These are phyloP conservation scores for Darevskia nairensis DNA, from an alignment of 2,797 vertebrate genomes.

Conservation along the genomic window DNA sequence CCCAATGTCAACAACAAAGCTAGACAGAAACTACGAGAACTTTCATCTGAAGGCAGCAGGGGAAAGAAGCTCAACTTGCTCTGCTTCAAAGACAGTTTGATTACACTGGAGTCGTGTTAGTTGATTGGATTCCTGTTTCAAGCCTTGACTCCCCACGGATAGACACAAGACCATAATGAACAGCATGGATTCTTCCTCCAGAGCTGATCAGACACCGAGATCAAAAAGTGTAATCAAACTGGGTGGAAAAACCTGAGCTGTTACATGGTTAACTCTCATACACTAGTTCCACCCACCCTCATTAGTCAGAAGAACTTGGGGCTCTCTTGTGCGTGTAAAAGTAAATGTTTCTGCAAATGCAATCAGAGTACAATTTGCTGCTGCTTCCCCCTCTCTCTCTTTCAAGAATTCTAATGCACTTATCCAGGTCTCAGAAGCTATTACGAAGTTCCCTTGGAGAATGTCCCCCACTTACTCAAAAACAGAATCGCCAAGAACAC, in stretches of 20 bases:
- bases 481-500: background rate
- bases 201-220: constrained; percentile 46
- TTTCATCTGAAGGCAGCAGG: constrained; percentile 38
- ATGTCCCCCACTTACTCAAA: background rate
- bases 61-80: constrained; percentile 26
- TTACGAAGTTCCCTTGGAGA: background rate
- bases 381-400: background rate
- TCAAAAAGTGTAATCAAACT: constrained; percentile 40
- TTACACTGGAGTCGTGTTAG: constrained; percentile 36
- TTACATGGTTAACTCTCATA: constrained; percentile 19
- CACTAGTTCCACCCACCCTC: background rate
- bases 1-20: background rate
- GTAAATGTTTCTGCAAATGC: background rate
- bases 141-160: constrained; percentile 46
- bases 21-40: background rate
- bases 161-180: constrained; percentile 66
- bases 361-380: constrained; percentile 8
- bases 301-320: constrained; percentile 32
- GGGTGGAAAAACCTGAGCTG: constrained; percentile 43
- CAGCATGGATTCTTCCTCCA: constrained; percentile 52
- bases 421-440: background rate
- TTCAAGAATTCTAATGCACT: background rate
- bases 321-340: constrained; percentile 21
- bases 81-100: constrained; percentile 54
- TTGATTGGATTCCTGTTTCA: constrained; percentile 67